Evolutionary conservation across 2,888 invertebrate genomes (phyloP).

Genomic region (Tiliacea aurago): DNA sequence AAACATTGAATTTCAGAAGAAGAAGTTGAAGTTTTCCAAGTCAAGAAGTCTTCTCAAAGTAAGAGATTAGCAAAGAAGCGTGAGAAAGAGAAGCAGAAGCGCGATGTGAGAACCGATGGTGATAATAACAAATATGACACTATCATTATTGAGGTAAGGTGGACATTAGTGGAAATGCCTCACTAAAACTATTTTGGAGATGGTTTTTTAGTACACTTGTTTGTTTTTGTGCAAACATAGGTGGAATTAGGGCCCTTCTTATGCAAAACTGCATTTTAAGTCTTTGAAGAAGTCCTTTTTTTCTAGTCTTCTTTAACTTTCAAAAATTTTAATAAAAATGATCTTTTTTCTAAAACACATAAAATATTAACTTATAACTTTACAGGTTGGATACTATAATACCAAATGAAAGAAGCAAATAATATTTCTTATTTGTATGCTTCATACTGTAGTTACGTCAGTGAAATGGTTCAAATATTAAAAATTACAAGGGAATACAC

Average conservation of each 20-base stretch:
- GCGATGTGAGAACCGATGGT: slow-evolving; percentile 74
- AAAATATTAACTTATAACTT: background rate
- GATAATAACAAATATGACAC: slow-evolving; percentile 86
- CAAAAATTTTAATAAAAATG: too few relatives aligned
- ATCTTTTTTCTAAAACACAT: background rate
- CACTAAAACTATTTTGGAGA: slow-evolving; percentile 30
- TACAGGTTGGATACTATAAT: background rate
- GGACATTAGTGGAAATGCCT: slow-evolving; percentile 30
- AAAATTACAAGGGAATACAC: background rate
- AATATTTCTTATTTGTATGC: background rate
- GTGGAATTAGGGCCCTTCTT: too few relatives aligned
- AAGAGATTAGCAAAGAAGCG: slow-evolving; percentile 96
- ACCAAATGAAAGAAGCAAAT: background rate
- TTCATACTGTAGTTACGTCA: background rate
- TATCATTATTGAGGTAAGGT: slow-evolving; percentile 83
- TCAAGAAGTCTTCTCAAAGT: slow-evolving; percentile 98
- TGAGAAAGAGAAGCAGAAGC: slow-evolving; percentile 92
- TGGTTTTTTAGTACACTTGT: slow-evolving; percentile 1
- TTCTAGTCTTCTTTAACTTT: too few relatives aligned
- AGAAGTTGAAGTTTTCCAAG: slow-evolving; percentile 97
- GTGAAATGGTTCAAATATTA: background rate
- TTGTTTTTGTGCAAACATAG: background rate
- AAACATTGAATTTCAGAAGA: slow-evolving; percentile 85
- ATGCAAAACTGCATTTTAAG: background rate
- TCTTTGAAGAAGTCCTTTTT: background rate